Evolutionary conservation across 2,797 vertebrate species (phyloP).

Genomic region (Coccyzus lansbergi): DNA sequence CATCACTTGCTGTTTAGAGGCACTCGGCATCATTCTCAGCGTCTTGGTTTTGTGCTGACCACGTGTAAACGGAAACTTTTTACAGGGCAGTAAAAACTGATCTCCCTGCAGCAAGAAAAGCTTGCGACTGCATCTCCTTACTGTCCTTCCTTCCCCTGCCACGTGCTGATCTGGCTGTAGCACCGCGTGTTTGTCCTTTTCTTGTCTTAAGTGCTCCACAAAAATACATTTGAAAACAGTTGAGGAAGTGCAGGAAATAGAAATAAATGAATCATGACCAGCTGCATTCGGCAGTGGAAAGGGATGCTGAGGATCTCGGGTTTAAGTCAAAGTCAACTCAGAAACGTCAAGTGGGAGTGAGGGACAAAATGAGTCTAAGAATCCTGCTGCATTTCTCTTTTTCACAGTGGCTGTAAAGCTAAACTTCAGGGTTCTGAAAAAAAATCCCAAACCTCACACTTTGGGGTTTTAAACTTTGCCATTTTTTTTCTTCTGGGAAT

Average conservation of each 20-base stretch:
- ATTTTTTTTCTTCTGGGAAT: neutral
- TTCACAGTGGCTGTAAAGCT: constrained; percentile 8
- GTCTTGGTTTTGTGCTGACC: neutral
- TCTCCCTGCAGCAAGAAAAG: neutral
- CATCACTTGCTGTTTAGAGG: neutral
- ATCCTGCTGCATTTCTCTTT: neutral
- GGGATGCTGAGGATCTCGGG: neutral
- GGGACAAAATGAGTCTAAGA: constrained; percentile 30
- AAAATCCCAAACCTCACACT: neutral
- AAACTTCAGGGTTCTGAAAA: constrained; percentile 12
- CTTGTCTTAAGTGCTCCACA: neutral
- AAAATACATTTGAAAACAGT: constrained; percentile 28
- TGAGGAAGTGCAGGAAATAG: constrained; percentile 38
- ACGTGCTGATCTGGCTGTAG: neutral
- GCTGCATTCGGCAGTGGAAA: constrained; percentile 40
- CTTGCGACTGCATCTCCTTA: neutral
- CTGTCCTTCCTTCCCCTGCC: neutral
- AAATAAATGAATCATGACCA: constrained; percentile 52
- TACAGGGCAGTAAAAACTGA: neutral
- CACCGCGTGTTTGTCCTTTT: neutral
- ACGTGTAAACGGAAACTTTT: neutral
- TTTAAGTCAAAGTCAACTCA: constrained; percentile 37
- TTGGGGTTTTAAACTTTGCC: neutral
- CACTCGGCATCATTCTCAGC: neutral
- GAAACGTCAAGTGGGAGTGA: neutral